Percentiles rank a stretch among this genome's conserved stretches.
phyloP scores from a whole-genome alignment of 2,113 vertebrate genomes.

The Gasterosteus nipponicus region DNA sequence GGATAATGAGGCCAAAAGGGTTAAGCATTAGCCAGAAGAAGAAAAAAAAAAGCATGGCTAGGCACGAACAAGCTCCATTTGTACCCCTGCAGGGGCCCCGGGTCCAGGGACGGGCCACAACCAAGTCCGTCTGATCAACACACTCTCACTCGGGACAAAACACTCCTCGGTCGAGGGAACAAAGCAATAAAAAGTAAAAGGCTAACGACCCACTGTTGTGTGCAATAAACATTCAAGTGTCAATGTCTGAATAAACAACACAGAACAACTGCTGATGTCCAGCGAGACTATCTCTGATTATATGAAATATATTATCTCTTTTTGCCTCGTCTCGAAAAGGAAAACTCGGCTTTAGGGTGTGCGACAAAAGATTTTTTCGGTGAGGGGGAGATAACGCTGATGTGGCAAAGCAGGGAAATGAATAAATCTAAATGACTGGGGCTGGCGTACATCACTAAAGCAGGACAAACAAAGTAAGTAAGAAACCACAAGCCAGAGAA shows the following conservation, averaged over 20 bases:
- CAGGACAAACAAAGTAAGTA: background rate
- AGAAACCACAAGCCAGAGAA: constrained; percentile 20
- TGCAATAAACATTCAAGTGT: constrained; percentile 42
- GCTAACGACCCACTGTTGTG: constrained; percentile 47
- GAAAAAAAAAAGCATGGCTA: constrained; percentile 73
- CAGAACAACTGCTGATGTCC: constrained; percentile 19
- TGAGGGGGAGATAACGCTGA: background rate
- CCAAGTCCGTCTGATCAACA: constrained; percentile 83
- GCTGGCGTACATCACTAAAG: constrained; percentile 12
- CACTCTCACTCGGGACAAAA: constrained; percentile 79
- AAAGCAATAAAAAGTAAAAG: constrained; percentile 57
- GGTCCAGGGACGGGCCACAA: constrained; percentile 69
- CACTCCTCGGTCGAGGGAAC: constrained; percentile 74
- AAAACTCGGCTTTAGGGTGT: constrained; percentile 15
- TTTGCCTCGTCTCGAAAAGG: constrained; percentile 2
- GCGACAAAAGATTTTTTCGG: constrained; percentile 1
- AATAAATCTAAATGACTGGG: constrained; percentile 6
- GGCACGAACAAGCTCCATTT: constrained; percentile 91
- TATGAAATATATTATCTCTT: background rate
- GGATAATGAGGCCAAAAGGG: constrained; percentile 87
- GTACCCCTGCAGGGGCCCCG: constrained; percentile 79
- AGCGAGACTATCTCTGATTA: constrained; percentile 29
- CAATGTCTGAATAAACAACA: constrained; percentile 39
- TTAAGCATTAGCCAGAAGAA: constrained; percentile 89
- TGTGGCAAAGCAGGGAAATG: constrained; percentile 4